phyloP scores from a whole-genome alignment of 2,113 vertebrate genomes.

The Malurus melanocephalus region DNA sequence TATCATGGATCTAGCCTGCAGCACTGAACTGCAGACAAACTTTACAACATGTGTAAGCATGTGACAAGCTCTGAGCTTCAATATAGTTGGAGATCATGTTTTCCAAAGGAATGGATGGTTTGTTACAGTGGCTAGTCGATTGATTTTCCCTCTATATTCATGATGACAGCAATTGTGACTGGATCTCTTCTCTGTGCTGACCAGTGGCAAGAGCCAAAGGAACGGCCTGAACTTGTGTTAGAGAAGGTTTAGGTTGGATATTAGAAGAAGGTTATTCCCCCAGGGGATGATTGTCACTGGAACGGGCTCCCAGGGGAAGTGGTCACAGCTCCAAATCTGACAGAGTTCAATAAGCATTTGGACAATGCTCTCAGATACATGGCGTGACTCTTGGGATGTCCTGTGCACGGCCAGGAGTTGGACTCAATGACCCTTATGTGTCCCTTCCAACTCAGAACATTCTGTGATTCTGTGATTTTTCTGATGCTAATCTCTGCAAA shows the following conservation, averaged over 20 bases:
- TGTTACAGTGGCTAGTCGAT: neutral
- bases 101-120: neutral
- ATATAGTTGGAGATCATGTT: accelerated
- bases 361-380: neutral
- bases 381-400: no score
- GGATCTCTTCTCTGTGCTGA: neutral
- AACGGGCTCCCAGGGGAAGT: neutral
- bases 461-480: neutral
- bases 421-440: neutral
- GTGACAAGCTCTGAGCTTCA: neutral
- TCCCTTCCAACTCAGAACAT: no score
- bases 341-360: neutral
- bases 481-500: neutral
- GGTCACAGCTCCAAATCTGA: neutral
- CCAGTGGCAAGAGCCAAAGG: neutral
- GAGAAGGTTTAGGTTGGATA: neutral
- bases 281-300: neutral
- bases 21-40: neutral
- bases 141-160: neutral
- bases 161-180: accelerated
- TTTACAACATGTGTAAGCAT: accelerated
- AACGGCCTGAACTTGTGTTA: neutral
- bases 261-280: neutral
- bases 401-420: neutral
- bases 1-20: neutral